Evolutionary conservation across 2,113 vertebrate genomes (phyloP).

Genomic region (Puffinus mauretanicus): DNA sequence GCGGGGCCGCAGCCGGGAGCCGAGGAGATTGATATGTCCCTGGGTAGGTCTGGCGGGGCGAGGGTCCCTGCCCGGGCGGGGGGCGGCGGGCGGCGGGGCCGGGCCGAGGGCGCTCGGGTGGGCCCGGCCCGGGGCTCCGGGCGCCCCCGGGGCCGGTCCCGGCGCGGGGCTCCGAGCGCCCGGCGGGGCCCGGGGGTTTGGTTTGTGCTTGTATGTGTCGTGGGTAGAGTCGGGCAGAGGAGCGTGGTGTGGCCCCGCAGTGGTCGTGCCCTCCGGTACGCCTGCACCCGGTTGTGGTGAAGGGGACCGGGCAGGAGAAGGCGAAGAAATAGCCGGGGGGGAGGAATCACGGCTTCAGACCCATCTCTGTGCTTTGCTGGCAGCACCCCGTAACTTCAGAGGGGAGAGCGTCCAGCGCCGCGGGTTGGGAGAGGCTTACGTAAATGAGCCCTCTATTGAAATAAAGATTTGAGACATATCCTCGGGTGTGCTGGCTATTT

Average conservation of each 20-base stretch:
- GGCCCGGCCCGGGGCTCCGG: no score
- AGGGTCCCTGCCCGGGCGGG: no score
- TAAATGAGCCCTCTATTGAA: neutral
- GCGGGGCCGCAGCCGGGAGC: no score
- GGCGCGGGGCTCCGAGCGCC: neutral
- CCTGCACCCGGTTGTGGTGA: neutral
- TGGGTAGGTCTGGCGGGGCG: no score
- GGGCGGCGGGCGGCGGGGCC: no score
- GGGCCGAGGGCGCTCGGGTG: no score
- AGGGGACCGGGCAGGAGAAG: neutral
- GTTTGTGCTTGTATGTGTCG: neutral
- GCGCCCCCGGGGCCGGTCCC: neutral
- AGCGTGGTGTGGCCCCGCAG: fast-evolving
- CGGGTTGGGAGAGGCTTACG: neutral
- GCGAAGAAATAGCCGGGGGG: neutral
- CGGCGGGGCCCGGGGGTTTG: no score
- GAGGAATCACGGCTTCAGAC: neutral
- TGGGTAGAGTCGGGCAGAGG: neutral
- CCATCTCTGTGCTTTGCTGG: neutral
- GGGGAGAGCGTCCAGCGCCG: neutral
- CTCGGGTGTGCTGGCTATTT: constrained; percentile 11
- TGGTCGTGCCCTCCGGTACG: fast-evolving
- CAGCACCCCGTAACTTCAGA: neutral
- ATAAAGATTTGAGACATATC: neutral
- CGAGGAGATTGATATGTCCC: no score